Conservation (phyloP, 2,797 vertebrate species). For the Cynodonichthys magdalenae region DNA sequence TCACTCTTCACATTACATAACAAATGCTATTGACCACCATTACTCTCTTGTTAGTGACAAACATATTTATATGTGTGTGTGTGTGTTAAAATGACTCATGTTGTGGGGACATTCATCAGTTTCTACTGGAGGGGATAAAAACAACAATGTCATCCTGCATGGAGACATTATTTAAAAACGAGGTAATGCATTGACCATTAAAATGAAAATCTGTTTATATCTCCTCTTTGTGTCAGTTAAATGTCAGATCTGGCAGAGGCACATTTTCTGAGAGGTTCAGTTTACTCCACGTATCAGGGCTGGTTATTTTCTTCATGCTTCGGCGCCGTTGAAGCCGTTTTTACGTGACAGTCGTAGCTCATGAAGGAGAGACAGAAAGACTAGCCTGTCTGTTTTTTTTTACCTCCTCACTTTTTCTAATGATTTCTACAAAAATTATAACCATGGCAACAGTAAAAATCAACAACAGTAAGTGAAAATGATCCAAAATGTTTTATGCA, state of each 20-base stretch:
- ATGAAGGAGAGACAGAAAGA: not conserved
- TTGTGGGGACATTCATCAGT: conserved; percentile 4
- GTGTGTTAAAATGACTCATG: not conserved
- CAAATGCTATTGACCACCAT: conserved; percentile 5
- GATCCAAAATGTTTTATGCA: not conserved
- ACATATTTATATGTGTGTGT: conserved; percentile 16
- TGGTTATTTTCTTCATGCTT: conserved; percentile 3
- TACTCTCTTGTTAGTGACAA: conserved; percentile 10
- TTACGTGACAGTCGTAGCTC: not conserved
- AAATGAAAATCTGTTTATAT: not conserved
- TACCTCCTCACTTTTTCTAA: not conserved
- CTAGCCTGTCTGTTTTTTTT: not conserved
- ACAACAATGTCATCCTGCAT: not conserved
- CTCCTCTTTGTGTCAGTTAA: conserved; percentile 6
- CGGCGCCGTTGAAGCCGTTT: not conserved
- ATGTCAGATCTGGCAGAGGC: not conserved
- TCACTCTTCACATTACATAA: conserved; percentile 31
- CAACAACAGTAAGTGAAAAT: not conserved
- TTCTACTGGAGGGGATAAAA: not conserved
- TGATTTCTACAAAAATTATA: conserved; percentile 6
- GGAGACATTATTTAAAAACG: conserved; percentile 5
- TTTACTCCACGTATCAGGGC: not conserved
- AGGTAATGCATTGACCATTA: not conserved
- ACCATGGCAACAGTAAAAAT: conserved; percentile 7
- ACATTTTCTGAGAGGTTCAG: not conserved